Conservation (phyloP, 2,113 vertebrate genomes). For the Cyanistes caeruleus region DNA sequence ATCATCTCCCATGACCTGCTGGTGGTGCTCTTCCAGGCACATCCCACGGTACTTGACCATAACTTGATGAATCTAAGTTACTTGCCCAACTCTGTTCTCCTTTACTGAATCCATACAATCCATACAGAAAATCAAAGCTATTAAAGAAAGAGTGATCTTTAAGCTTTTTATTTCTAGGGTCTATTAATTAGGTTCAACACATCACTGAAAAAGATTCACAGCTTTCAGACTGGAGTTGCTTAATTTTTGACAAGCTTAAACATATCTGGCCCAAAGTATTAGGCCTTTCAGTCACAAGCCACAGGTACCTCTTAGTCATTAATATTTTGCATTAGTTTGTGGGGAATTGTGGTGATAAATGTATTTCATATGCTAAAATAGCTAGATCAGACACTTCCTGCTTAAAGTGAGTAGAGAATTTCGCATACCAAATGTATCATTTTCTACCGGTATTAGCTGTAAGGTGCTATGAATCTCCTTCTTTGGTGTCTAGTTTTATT, state of each 20-base stretch:
- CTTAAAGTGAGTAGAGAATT: background rate
- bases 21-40: background rate
- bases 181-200: background rate
- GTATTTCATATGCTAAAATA: background rate
- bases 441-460: background rate
- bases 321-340: background rate
- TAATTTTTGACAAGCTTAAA: background rate
- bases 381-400: background rate
- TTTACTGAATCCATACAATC: background rate
- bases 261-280: background rate
- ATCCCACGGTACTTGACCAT: background rate
- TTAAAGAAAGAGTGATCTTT: background rate
- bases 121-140: background rate
- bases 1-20: background rate
- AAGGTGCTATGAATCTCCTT: background rate
- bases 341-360: background rate
- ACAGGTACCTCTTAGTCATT: background rate
- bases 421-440: background rate
- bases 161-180: background rate
- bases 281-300: background rate
- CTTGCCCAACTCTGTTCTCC: background rate
- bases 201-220: background rate
- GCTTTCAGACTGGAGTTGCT: background rate
- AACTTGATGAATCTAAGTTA: background rate
- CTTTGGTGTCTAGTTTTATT: background rate